A percentile compares a stretch with the other conserved stretches of the same genome.
Conservation (phyloP, 1,140 invertebrate genomes). For the Cotesia glomerata region DNA sequence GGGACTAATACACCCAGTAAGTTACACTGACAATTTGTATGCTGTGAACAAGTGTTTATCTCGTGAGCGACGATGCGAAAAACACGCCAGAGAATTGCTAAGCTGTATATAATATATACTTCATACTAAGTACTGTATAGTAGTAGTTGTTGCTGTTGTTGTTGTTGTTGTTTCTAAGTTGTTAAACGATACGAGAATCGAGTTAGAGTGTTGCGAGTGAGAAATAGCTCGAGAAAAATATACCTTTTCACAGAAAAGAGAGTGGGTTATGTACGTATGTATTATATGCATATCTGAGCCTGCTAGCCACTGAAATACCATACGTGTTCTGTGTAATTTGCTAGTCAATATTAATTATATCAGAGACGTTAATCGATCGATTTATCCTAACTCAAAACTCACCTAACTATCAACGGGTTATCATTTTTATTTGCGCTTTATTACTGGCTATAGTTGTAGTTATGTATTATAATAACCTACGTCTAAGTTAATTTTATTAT, state of each 20-base stretch:
- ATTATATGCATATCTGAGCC: not conserved
- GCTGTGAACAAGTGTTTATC: constrained; percentile 24
- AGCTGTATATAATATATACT: not conserved
- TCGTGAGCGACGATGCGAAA: constrained; percentile 25
- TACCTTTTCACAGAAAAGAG: too few relatives aligned
- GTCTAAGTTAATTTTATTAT: too few relatives aligned
- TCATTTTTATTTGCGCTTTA: too few relatives aligned
- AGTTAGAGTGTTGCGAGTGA: too few relatives aligned
- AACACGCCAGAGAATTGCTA: not conserved
- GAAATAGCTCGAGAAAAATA: too few relatives aligned
- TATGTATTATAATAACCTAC: too few relatives aligned
- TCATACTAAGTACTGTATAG: constrained; percentile 1
- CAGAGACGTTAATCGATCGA: constrained; percentile 42
- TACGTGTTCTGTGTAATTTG: constrained; percentile 35
- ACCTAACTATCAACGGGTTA: too few relatives aligned
- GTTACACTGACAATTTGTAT: constrained; percentile 23
- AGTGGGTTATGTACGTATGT: not conserved
- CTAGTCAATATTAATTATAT: constrained; percentile 45
- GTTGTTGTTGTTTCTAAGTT: too few relatives aligned
- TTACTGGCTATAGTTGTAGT: too few relatives aligned
- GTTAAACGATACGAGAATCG: not conserved
- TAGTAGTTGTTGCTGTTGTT: too few relatives aligned
- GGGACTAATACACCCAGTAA: constrained; percentile 13
- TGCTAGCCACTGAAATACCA: not conserved
- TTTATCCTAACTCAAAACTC: constrained; percentile 26